Percentiles rank a stretch among this genome's conserved stretches.
phyloP scores from a whole-genome alignment of 2,113 vertebrate genomes.

The Xiphophorus couchianus region DNA sequence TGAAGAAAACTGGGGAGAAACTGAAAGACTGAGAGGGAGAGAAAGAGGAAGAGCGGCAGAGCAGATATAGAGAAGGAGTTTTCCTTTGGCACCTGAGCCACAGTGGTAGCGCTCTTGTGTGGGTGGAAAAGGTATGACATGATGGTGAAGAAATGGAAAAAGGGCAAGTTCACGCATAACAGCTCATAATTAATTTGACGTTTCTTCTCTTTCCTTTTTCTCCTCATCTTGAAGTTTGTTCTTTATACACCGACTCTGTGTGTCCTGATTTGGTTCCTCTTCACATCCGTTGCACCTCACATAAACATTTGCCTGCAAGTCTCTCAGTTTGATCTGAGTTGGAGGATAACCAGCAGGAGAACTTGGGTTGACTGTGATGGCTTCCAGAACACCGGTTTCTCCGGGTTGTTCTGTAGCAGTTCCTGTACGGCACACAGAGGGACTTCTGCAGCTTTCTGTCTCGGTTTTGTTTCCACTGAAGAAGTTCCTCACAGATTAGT shows the following conservation, averaged over 20 bases:
- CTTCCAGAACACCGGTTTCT: slow-evolving; percentile 37
- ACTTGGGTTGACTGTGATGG: slow-evolving; percentile 37
- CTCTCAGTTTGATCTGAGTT: slow-evolving; percentile 22
- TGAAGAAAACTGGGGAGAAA: slow-evolving; percentile 61
- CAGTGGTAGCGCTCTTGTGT: slow-evolving; percentile 65
- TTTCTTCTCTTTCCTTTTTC: slow-evolving; percentile 31
- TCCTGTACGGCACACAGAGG: slow-evolving; percentile 25
- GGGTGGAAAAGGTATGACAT: slow-evolving; percentile 39
- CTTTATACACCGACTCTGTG: slow-evolving; percentile 15
- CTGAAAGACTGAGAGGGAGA: slow-evolving; percentile 50
- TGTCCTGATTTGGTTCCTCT: slow-evolving; percentile 54
- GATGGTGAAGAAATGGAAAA: slow-evolving; percentile 31
- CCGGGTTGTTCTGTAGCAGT: slow-evolving; percentile 42
- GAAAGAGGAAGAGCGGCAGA: slow-evolving; percentile 27
- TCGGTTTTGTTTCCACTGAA: slow-evolving; percentile 47
- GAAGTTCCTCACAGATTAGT: slow-evolving; percentile 52
- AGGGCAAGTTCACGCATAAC: slow-evolving; percentile 30
- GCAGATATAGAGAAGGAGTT: slow-evolving; percentile 32
- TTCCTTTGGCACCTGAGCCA: slow-evolving; percentile 70
- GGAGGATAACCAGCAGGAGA: slow-evolving; percentile 24
- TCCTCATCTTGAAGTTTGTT: slow-evolving; percentile 14
- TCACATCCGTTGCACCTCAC: slow-evolving; percentile 38
- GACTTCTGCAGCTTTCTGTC: slow-evolving; percentile 23
- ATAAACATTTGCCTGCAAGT: slow-evolving; percentile 32
- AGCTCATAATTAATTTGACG: slow-evolving; percentile 40